Evolutionary conservation across 2,888 invertebrate species (phyloP).

Genomic region (Seladonia tumulorum): DNA sequence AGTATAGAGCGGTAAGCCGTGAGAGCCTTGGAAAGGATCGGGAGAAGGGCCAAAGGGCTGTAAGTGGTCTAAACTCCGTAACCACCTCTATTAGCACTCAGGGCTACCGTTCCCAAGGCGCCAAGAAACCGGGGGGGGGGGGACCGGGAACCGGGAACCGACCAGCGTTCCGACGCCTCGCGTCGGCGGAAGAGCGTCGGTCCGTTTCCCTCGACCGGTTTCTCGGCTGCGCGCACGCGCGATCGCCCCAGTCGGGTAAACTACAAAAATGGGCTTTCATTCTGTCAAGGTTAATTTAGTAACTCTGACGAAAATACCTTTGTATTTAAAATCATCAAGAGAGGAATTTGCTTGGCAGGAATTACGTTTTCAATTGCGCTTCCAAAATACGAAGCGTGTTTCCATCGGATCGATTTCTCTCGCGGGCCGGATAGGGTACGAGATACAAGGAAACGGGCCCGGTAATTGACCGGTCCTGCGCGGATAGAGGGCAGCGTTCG

Average conservation of each 20-base stretch:
- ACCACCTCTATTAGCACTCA: constrained; percentile 69
- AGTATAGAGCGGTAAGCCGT: constrained; percentile 50
- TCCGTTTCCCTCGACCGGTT: not conserved
- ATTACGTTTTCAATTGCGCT: too few relatives aligned
- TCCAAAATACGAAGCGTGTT: not conserved
- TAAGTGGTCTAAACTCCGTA: constrained; percentile 65
- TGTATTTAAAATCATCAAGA: too few relatives aligned
- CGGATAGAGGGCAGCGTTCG: constrained; percentile 10
- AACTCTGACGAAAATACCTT: too few relatives aligned
- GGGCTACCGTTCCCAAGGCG: constrained; percentile 29
- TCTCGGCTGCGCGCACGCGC: not conserved
- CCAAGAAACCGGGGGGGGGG: not conserved
- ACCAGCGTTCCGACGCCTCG: not conserved
- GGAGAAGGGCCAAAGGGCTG: constrained; percentile 44
- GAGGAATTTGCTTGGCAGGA: too few relatives aligned
- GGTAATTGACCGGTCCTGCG: constrained; percentile 31
- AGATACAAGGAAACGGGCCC: constrained; percentile 15
- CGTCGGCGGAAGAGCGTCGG: not conserved
- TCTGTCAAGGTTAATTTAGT: too few relatives aligned
- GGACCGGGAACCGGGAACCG: not conserved
- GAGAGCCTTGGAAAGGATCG: constrained; percentile 53
- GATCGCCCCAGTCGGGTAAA: not conserved
- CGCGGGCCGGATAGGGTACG: not conserved
- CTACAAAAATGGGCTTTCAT: too few relatives aligned
- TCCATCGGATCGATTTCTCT: not conserved